A percentile compares a stretch with the other conserved stretches of the same genome.
Evolutionary conservation across 2,888 invertebrate genomes (phyloP).

Genomic region (Mycalesis mineus): DNA sequence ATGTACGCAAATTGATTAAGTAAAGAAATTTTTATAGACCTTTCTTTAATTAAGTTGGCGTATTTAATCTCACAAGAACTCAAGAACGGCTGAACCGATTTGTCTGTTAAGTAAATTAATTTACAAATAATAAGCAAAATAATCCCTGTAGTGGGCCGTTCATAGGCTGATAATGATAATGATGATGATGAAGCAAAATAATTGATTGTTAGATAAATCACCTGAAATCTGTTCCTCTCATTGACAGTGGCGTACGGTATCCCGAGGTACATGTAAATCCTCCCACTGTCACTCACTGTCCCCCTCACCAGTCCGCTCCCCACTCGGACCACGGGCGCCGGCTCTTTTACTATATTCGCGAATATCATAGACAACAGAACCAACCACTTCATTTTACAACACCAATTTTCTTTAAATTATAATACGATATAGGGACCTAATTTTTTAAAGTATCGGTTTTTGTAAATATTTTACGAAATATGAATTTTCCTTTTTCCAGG

Average conservation of each 20-base stretch:
- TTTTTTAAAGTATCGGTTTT: neutral
- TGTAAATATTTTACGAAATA: neutral
- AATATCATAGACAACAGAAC: constrained; percentile 54
- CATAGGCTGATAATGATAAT: too few relatives aligned
- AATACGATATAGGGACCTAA: neutral
- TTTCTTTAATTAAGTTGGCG: too few relatives aligned
- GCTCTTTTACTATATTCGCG: constrained; percentile 55
- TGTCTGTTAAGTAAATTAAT: too few relatives aligned
- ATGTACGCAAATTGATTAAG: too few relatives aligned
- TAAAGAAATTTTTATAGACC: too few relatives aligned
- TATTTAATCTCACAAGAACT: too few relatives aligned
- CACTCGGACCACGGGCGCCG: constrained; percentile 54
- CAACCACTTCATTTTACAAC: constrained; percentile 55
- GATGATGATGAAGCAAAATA: too few relatives aligned
- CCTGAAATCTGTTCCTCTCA: constrained; percentile 60
- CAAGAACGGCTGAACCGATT: too few relatives aligned
- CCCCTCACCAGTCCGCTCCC: constrained; percentile 55
- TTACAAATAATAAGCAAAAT: too few relatives aligned
- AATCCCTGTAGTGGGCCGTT: too few relatives aligned
- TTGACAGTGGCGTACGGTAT: constrained; percentile 64
- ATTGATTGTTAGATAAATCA: constrained; percentile 21
- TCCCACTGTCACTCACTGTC: constrained; percentile 51
- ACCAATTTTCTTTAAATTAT: neutral
- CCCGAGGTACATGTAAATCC: constrained; percentile 59
- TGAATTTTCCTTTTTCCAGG: neutral